Base-by-base conservation (phyloP, 2,888 invertebrate species). In the Crossocerus cetratus region DNA sequence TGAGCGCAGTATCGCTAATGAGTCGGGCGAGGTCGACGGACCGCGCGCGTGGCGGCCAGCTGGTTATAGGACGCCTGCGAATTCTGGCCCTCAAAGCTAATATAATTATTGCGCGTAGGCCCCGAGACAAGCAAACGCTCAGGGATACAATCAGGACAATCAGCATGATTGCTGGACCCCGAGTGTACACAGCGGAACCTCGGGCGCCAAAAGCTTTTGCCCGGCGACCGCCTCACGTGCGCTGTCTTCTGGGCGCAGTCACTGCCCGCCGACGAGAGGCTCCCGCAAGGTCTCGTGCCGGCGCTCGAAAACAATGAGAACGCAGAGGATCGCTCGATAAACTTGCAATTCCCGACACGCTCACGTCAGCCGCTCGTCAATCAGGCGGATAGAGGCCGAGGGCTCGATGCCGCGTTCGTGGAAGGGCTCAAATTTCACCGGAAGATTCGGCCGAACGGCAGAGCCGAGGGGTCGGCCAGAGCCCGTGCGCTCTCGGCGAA, bases 141-240 rank as follows among this genome's bases (percentile, higher is more conserved):
- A 74, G 80, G 82, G 79, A 76, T 80, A 81, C 83, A 84, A 85
- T 86, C 86, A 81, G 84, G 78, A 84, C 86, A 85, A 86, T 86
- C 86, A 86, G 86, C 84, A 84, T 85, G 85, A 85, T 85, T 85
- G 85, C 86, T 85, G 86, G 85, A 85, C 83, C 32, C 81, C 83
- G 72, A 83, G 78, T 80, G 81, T 83, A 85, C 82, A 84, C 80
- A 77, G 65, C 76, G 72, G 72, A 23, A 74, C 55, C 76, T 67
- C 65, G 65, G 69, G 65, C 73, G 73, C 69, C 67, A 72, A 84
- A 84, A 83, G 80, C 84, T 80, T 77, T 81, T 77, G 78, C 68
- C 76, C 76, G 45, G 61, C 67, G 54, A 76, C 72, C 78, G 55
- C 54, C 70, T 78, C 75, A 75, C 73, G 73, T 79, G 69, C 62